These are phyloP conservation scores for Coregonus ussuriensis DNA, from an alignment of 2,797 vertebrate genomes.

Conservation along the genomic window DNA sequence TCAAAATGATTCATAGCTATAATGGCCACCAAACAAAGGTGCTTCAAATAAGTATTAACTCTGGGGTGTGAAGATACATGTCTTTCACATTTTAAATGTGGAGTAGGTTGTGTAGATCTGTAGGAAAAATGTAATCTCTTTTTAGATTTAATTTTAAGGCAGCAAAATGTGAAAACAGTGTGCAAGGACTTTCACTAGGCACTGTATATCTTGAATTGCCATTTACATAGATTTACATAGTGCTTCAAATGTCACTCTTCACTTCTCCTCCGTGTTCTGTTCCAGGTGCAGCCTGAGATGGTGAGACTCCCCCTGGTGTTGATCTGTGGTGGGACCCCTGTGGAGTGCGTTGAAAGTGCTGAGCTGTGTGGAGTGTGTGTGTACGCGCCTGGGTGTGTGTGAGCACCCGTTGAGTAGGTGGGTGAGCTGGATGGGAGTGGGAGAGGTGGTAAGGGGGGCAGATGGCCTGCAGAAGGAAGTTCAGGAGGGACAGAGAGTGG, in stretches of 20 bases:
- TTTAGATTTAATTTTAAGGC: too few species aligned
- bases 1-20: too few species aligned
- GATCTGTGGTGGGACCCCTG: conserved; percentile 46
- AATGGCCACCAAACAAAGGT: too few species aligned
- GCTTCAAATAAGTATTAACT: too few species aligned
- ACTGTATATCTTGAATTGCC: background rate
- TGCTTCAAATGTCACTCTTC: background rate
- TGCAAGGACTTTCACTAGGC: too few species aligned
- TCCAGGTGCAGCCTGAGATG: conserved; percentile 18
- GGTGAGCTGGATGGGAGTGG: conserved; percentile 82
- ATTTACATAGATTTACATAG: too few species aligned
- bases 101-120: too few species aligned
- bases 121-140: too few species aligned
- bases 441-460: conserved; percentile 83
- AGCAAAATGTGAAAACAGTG: too few species aligned
- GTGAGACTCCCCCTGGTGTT: conserved; percentile 60
- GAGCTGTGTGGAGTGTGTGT: conserved; percentile 29
- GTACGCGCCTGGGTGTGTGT: conserved; percentile 26
- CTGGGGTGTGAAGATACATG: too few species aligned
- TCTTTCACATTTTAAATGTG: too few species aligned
- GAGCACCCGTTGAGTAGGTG: conserved; percentile 86
- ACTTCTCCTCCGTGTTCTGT: background rate
- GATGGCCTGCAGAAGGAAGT: conserved; percentile 91
- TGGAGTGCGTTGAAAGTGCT: conserved; percentile 62
- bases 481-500: conserved; percentile 66